Evolutionary conservation across 2,797 vertebrate species (phyloP).

Genomic region (Taenioides sp.): DNA sequence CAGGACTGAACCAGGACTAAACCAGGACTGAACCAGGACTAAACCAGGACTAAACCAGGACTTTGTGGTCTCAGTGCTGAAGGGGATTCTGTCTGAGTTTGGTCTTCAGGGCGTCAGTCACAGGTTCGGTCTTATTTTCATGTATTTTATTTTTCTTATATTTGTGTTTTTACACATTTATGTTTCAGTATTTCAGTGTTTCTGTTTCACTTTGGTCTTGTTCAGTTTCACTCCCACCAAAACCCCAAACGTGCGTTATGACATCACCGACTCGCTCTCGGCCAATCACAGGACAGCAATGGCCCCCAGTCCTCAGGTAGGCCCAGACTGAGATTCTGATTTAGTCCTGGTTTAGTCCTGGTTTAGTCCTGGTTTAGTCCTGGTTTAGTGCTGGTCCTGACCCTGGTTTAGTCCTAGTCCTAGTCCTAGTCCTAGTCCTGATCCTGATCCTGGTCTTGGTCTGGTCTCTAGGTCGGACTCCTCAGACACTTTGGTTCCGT

Average conservation of each 20-base stretch:
- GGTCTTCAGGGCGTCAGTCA: slow-evolving; percentile 78
- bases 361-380: not conserved
- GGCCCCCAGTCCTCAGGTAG: not conserved
- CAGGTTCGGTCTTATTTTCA: slow-evolving; percentile 56
- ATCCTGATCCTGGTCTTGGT: not conserved
- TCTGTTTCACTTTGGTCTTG: slow-evolving; percentile 32
- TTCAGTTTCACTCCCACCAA: slow-evolving; percentile 77
- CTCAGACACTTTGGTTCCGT: slow-evolving; percentile 68
- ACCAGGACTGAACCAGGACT: too few relatives aligned
- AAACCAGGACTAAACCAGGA: too few relatives aligned
- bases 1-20: too few relatives aligned
- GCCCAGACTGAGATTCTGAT: too few relatives aligned
- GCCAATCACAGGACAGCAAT: slow-evolving; percentile 12
- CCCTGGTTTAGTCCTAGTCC: not conserved
- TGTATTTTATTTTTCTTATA: slow-evolving; percentile 13
- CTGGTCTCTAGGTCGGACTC: slow-evolving; percentile 47
- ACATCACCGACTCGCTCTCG: slow-evolving; percentile 59
- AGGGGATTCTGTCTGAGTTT: slow-evolving; percentile 80
- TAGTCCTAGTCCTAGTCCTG: not conserved
- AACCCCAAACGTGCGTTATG: slow-evolving; percentile 76
- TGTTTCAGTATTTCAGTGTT: slow-evolving; percentile 28
- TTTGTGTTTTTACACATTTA: not conserved
- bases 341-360: not conserved
- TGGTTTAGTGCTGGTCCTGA: not conserved
- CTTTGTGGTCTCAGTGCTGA: slow-evolving; percentile 67